phyloP scores from a whole-genome alignment of 2,888 invertebrate genomes.

The Eurytoma californica region DNA sequence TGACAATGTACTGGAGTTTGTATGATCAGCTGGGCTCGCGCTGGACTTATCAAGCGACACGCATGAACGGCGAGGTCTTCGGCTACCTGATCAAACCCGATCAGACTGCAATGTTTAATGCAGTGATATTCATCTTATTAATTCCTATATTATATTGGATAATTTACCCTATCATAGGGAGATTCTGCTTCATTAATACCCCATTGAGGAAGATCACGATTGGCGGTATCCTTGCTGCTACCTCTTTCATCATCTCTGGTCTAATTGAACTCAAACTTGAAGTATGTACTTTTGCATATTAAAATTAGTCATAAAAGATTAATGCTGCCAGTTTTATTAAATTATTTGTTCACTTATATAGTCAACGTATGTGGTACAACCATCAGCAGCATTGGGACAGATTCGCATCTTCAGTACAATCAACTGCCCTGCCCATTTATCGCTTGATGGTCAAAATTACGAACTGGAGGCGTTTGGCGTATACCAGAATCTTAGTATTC shows the following conservation, averaged over 20 bases:
- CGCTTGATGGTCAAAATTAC: constrained; percentile 45
- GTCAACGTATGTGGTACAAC: constrained; percentile 79
- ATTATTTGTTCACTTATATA: constrained; percentile 64
- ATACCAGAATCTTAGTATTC: constrained; percentile 61
- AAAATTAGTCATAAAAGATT: too few species aligned
- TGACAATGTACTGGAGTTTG: constrained; percentile 98
- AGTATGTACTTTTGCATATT: constrained; percentile 75
- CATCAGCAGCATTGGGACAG: constrained; percentile 79
- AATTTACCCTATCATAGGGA: constrained; percentile 87
- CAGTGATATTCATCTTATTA: constrained; percentile 87
- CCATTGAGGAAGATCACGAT: constrained; percentile 91
- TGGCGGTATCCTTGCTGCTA: constrained; percentile 90
- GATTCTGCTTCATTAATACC: constrained; percentile 82
- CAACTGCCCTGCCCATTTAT: constrained; percentile 62
- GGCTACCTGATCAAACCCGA: constrained; percentile 89
- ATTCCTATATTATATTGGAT: constrained; percentile 89
- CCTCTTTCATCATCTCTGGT: constrained; percentile 92
- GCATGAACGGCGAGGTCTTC: constrained; percentile 89
- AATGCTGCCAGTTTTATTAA: too few species aligned
- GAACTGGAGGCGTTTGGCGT: constrained; percentile 60
- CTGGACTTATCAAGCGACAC: constrained; percentile 94
- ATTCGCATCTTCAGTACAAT: constrained; percentile 82
- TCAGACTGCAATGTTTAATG: constrained; percentile 96
- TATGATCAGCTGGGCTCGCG: constrained; percentile 96
- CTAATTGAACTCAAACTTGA: constrained; percentile 87